Evolutionary conservation across 2,113 vertebrate genomes (phyloP), one percentile per base, ranked within the genome.

Genomic region (Hassar affinis): DNA sequence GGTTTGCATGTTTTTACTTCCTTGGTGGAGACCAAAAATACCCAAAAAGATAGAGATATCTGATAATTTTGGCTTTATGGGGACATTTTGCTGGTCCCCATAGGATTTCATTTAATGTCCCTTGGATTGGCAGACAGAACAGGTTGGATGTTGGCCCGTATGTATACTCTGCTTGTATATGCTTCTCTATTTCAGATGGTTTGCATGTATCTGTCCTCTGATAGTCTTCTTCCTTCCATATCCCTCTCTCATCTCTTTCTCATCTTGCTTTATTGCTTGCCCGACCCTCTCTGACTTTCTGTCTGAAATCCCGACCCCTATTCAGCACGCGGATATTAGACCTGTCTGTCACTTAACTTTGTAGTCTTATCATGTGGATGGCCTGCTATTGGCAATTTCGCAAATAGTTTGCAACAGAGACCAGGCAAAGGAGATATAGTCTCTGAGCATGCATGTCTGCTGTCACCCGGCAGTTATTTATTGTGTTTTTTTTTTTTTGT

Each of bases 321-420:
- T 42, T 7, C 45, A 17, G 69, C 69, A 69, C 35, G 49, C n/a
- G 6, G 33, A 54, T 56, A 79, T 79, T 79, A 61, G 7, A 61
- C 57, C 56, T 79, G 77, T 62, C 56, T 30, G 77, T 79, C 25
- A 30, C 57, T 62, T 45, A 79, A 30, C 57, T 51, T 17, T 17
- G 20, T 59, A 61, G 35, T 61, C 25, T 45, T 6, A 38, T 61
- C n/a, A 38, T 79, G 22, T 6, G 54, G 56, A 57, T 6, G 14
- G 56, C 56, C 56, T 79, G 77, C 77, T 79, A 20, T 59, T 42
- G 18, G 35, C 54, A 79, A 79, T 79, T 79, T 45, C 17, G 59
- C 25, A 47, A 35, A 54, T 76, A 76, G 49, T 6, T 35, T 22
- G 49, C 33, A 49, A 76, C 74, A 76, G 49, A 76, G 74, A 76